A percentile compares a stretch with the other conserved stretches of the same genome.
Evolutionary conservation across 2,113 vertebrate species (phyloP).

Genomic region (Cyanoramphus novaezelandiae): DNA sequence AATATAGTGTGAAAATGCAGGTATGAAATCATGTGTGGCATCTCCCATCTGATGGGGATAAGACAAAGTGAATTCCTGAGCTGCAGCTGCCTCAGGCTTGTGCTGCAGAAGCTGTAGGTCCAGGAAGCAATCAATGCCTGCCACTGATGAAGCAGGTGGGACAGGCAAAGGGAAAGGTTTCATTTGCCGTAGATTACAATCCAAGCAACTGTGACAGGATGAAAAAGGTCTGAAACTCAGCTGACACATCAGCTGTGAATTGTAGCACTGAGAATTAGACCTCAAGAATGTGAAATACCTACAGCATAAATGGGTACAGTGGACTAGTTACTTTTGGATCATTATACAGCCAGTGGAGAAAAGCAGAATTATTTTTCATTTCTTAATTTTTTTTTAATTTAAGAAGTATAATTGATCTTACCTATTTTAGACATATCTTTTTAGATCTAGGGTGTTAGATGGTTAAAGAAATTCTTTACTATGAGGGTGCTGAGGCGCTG

Average conservation of each 20-base stretch:
- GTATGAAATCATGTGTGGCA: neutral
- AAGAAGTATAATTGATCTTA: neutral
- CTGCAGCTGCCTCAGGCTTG: neutral
- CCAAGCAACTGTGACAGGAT: neutral
- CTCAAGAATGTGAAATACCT: neutral
- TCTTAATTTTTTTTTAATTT: neutral
- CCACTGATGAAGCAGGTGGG: neutral
- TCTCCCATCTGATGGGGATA: neutral
- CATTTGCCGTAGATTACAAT: neutral
- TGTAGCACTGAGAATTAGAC: neutral
- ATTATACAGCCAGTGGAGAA: neutral
- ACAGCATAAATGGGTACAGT: neutral
- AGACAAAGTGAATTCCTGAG: neutral
- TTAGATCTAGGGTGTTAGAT: neutral
- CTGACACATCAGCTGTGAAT: neutral
- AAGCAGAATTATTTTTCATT: neutral
- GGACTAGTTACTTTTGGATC: neutral
- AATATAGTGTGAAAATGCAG: neutral
- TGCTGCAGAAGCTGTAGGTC: rapidly evolving
- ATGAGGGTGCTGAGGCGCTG: neutral
- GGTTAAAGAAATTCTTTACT: neutral
- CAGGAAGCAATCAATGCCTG: neutral
- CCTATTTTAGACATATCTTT: neutral
- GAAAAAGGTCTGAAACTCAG: neutral
- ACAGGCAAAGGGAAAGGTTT: neutral